Base-by-base conservation (phyloP, 2,888 invertebrate species). In the Charanyca ferruginea region DNA sequence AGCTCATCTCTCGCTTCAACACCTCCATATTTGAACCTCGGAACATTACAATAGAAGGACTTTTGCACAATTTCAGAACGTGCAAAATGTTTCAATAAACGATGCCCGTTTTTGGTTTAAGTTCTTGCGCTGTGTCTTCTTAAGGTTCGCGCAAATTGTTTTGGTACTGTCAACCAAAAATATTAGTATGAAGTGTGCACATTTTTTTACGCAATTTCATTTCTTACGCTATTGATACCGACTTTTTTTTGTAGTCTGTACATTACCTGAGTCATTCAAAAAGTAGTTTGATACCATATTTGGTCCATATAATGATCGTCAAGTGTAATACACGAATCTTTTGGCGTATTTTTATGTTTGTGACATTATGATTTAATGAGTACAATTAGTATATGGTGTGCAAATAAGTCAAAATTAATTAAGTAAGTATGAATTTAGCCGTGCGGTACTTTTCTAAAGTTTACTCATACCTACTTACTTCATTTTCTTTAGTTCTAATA, bases 21-120 rank as follows among this genome's bases (percentile, higher is more conserved):
- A 53, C 42, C 47, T 51, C 49, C 52, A 60, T 70, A 74, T 68
- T 58, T 75, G 76, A 79, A 62, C 64, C 52, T 74, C 57, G 35
- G 38, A 55, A 76, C 69, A 71, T 83, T 81, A 82, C 80, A 82
- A 84, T 81, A 79, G 78, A 79, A 83, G 81, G 77, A 83, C 45
- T 81, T 77, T 61, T 54, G 53, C 60, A 58, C 61, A 64, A 66
- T 85, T 85, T 71, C 81, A 76, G 79, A 86, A 85, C 73, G 78
- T 79, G 83, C 79, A 70, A 85, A 84, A 82, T 77, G 74, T 3
- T 64, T 79, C 60, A 78, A 68, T 73, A 80, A 80, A 77, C 65
- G 47, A 64, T 70, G 42, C 61, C 84, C 79, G 79, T 83, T 84
- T 89, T 86, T 72, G 81, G 81, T 53, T 58, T 73, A 78, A 62